Percentiles rank a stretch among this genome's conserved stretches.
phyloP scores from a whole-genome alignment of 2,113 vertebrate genomes.

The Axis porcinus region DNA sequence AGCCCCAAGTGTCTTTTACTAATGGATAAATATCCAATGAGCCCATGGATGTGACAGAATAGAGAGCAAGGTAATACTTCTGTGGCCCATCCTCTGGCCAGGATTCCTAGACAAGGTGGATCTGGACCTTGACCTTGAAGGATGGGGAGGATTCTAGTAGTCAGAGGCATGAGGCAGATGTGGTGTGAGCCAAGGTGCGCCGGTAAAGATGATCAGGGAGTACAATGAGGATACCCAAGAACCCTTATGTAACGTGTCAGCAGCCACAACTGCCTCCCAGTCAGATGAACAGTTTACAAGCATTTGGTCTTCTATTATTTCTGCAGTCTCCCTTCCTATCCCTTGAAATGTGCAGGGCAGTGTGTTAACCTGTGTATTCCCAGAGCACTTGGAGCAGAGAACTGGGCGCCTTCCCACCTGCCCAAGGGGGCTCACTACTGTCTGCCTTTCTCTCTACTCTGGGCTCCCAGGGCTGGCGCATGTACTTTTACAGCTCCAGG shows the following conservation, averaged over 20 bases:
- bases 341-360: neutral
- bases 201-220: neutral
- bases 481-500: neutral
- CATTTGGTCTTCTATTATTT: neutral
- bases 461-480: neutral
- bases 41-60: neutral
- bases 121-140: slow-evolving; percentile 6
- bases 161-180: neutral
- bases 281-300: neutral
- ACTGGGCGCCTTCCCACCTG: neutral
- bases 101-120: neutral
- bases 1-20: neutral
- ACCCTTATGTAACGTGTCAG: neutral
- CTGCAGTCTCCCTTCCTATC: neutral
- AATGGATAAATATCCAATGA: neutral
- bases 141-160: neutral
- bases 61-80: neutral
- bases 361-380: neutral
- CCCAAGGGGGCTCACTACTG: neutral
- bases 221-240: neutral
- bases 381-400: neutral
- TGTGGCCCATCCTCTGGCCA: neutral
- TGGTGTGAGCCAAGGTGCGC: neutral
- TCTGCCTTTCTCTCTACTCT: neutral
- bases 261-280: neutral